Conservation (phyloP, 2,113 vertebrate genomes). For the Syngnathus floridae region DNA sequence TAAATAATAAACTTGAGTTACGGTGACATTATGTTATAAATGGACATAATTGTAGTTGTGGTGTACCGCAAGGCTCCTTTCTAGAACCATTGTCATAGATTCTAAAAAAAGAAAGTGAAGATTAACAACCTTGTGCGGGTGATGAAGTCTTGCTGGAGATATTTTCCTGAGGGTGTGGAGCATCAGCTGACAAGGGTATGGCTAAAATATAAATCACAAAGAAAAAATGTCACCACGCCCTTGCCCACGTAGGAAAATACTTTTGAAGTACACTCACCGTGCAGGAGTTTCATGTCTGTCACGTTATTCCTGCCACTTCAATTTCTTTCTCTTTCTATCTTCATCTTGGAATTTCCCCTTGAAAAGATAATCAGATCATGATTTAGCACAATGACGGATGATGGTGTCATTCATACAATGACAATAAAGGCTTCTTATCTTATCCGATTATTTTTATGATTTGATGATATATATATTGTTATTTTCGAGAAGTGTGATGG, state of each 20-base stretch:
- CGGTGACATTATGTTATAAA: no score
- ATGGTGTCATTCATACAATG: no score
- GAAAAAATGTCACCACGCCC: conserved; percentile 1
- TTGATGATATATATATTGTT: no score
- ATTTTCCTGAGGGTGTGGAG: conserved; percentile 5
- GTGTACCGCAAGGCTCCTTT: background rate
- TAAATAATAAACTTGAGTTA: no score
- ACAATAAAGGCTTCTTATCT: no score
- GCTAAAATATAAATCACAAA: background rate
- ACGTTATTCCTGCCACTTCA: background rate
- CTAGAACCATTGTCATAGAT: background rate
- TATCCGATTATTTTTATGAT: no score
- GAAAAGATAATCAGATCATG: background rate
- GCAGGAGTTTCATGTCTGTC: conserved; percentile 23
- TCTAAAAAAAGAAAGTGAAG: background rate
- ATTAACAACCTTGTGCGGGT: no score
- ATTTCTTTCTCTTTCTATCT: background rate
- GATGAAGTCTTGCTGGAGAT: background rate
- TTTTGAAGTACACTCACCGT: background rate
- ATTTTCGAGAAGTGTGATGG: background rate
- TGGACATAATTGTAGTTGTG: background rate
- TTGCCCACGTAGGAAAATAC: background rate
- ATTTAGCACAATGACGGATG: background rate
- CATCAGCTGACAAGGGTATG: conserved; percentile 14
- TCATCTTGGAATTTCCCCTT: background rate